Conservation (phyloP, 2,113 vertebrate species). For the Channa argus region DNA sequence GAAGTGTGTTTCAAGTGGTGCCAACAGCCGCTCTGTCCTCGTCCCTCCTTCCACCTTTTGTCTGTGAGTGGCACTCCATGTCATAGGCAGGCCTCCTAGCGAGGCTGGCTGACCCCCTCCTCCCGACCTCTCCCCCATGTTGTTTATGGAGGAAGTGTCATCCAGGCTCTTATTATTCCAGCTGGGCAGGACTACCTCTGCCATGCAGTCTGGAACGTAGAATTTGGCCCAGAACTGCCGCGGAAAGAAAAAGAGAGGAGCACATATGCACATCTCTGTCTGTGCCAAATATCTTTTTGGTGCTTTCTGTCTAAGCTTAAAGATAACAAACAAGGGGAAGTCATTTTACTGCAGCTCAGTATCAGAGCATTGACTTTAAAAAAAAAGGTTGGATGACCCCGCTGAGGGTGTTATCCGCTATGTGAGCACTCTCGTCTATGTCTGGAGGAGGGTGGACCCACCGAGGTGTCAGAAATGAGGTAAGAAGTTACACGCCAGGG, state of each 20-base stretch:
- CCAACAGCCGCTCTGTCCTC: conserved; percentile 59
- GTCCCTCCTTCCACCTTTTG: conserved; percentile 67
- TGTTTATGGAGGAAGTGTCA: conserved; percentile 76
- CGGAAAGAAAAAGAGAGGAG: conserved; percentile 20
- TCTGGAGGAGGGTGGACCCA: conserved; percentile 60
- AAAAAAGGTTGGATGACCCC: conserved; percentile 62
- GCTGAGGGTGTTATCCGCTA: conserved; percentile 43
- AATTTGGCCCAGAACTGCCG: conserved; percentile 28
- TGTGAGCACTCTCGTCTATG: conserved; percentile 25
- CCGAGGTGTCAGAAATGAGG: conserved; percentile 65
- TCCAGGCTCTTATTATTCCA: conserved; percentile 81
- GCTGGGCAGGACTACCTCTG: conserved; percentile 68
- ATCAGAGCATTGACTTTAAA: conserved; percentile 58
- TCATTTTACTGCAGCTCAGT: conserved; percentile 69
- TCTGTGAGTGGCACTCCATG: conserved; percentile 53
- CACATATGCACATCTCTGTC: conserved; percentile 18
- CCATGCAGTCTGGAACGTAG: conserved; percentile 19
- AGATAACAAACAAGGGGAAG: conserved; percentile 85
- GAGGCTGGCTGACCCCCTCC: conserved; percentile 24
- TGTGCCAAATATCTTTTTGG: conserved; percentile 60
- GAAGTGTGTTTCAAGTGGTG: conserved; percentile 60
- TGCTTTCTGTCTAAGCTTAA: conserved; percentile 56
- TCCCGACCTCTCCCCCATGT: conserved; percentile 21
- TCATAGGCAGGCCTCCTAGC: conserved; percentile 40
- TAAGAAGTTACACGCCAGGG: conserved; percentile 62